phyloP scores from a whole-genome alignment of 2,888 invertebrate species.

The Coenonympha arcania region DNA sequence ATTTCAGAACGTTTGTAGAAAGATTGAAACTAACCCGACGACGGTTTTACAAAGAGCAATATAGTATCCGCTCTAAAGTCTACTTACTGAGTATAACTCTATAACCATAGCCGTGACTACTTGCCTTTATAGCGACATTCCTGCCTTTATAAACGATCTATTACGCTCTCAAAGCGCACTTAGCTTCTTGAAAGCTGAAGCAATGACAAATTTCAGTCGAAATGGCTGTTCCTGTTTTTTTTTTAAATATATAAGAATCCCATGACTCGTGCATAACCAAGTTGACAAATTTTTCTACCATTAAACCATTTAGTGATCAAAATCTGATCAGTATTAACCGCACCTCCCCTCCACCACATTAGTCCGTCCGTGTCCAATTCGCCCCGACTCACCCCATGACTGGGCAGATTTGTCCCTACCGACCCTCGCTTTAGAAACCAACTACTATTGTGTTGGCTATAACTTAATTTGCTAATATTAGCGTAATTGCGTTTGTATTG shows the following conservation, averaged over 20 bases:
- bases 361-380: conserved; percentile 37
- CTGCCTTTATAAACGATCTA: not conserved
- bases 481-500: not conserved
- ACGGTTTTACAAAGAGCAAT: not conserved
- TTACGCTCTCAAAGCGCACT: not conserved
- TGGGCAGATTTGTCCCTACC: not conserved
- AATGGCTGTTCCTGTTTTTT: too few species aligned
- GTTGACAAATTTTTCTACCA: too few species aligned
- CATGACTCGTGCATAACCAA: too few species aligned
- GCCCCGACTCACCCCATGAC: conserved; percentile 29
- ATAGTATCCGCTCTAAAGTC: not conserved
- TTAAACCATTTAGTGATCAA: not conserved
- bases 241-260: too few species aligned
- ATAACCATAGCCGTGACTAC: not conserved
- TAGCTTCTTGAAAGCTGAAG: not conserved
- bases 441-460: not conserved
- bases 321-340: not conserved
- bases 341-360: conserved; percentile 28
- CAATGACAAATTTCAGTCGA: not conserved
- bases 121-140: not conserved
- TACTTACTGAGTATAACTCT: not conserved
- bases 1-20: too few species aligned
- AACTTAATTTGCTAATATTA: not conserved
- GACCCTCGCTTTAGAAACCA: not conserved
- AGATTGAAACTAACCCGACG: not conserved